Evolutionary conservation across 2,888 invertebrate genomes (phyloP).

Genomic region (Geophilus truncorum): DNA sequence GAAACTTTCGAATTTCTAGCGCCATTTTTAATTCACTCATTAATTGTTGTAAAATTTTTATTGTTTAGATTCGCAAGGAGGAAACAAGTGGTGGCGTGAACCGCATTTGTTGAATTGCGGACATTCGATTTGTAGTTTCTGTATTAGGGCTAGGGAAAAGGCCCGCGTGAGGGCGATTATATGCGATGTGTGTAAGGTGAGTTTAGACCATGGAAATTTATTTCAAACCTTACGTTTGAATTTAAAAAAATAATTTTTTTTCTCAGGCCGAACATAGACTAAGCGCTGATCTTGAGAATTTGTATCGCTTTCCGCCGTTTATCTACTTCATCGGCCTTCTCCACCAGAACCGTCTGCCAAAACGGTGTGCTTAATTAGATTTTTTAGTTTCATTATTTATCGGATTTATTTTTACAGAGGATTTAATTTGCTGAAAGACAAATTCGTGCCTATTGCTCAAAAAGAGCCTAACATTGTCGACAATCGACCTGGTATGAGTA

Average conservation of each 20-base stretch:
- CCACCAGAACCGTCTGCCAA: not conserved
- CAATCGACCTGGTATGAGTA: too few species aligned
- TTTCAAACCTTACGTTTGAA: not conserved
- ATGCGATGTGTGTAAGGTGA: not conserved
- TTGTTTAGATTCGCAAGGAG: not conserved
- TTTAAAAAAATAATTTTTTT: not conserved
- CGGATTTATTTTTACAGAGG: not conserved
- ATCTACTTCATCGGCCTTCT: not conserved
- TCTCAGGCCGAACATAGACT: not conserved
- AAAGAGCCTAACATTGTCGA: too few species aligned
- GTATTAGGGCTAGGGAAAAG: not conserved
- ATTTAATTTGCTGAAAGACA: not conserved
- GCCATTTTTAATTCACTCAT: not conserved
- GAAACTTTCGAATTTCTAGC: too few species aligned
- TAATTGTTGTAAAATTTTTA: too few species aligned
- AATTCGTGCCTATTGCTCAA: not conserved
- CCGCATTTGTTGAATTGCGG: not conserved
- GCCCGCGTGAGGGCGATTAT: not conserved
- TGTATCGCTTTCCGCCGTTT: not conserved
- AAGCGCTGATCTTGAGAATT: not conserved
- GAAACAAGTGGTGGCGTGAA: not conserved
- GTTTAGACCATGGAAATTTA: not conserved
- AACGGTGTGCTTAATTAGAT: not conserved
- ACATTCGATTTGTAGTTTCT: not conserved
- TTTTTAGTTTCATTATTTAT: not conserved